Evolutionary conservation across 2,888 invertebrate genomes (phyloP), one percentile per base, ranked within the genome.

Genomic region (Labia minor): DNA sequence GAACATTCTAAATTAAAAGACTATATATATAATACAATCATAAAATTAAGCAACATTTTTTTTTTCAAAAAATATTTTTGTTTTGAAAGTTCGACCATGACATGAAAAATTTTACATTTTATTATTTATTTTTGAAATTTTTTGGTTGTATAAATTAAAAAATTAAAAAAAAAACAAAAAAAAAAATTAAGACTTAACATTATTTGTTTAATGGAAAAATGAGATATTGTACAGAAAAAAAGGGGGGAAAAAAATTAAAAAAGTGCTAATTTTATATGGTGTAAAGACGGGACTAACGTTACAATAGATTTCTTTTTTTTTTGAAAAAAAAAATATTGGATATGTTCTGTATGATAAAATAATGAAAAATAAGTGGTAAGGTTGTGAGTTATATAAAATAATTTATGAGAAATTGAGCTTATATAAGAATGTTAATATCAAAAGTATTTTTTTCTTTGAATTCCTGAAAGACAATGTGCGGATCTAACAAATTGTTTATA

Each of bases 401-500:
- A 49, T 49, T 49, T 14, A 49, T 49, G 8, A 16, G 2, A n/a
- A 49, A n/a, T 11, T 49, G n/a, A 49, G 49, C 49, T 11, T 49
- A 49, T 8, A 33, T 49, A 49, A 49, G 16, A 49, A 8, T 49
- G n/a, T 49, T 49, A 49, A 49, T 49, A 49, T 49, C 49, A 49
- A 49, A 49, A 49, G 14, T 49, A 49, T 11, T 16, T n/a, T 49
- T 49, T 49, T 49, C 14, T 49, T 49, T 49, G 14, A 49, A 16
- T 49, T n/a, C 49, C 49, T 49, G 49, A 49, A 49, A 49, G 49
- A 49, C 49, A n/a, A n/a, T n/a, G 49, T 49, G 49, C 49, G 49
- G 49, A n/a, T 49, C n/a, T 49, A 49, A 49, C 49, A 49, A 49
- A 49, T 49, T 49, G 49, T 49, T 49, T 49, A n/a, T 49, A 49